A percentile compares a stretch with the other conserved stretches of the same genome.
Evolutionary conservation across 2,888 invertebrate species (phyloP).

Genomic region (Zeuzera pyrina): DNA sequence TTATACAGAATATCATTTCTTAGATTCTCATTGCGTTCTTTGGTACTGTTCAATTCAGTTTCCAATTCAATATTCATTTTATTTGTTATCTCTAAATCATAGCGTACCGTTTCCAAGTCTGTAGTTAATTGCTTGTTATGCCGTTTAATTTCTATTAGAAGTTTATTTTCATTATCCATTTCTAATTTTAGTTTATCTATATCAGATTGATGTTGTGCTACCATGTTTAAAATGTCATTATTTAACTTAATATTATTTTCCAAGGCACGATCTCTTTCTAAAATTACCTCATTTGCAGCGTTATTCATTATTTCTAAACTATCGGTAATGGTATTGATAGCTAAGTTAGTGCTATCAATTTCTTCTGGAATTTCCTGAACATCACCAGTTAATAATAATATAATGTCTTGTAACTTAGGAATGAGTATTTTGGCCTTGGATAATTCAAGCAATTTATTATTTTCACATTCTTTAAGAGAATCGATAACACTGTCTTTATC

Average conservation of each 20-base stretch:
- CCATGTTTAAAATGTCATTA: too few species aligned
- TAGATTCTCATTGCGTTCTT: conserved; percentile 15
- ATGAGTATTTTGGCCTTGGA: conserved; percentile 26
- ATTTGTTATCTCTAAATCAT: conserved; percentile 13
- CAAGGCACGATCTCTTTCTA: too few species aligned
- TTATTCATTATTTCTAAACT: too few species aligned
- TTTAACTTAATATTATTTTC: too few species aligned
- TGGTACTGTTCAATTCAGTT: conserved; percentile 14
- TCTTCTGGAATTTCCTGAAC: conserved; percentile 28
- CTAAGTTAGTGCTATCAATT: conserved; percentile 29
- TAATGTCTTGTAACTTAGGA: conserved; percentile 27
- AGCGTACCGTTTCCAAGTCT: conserved; percentile 12
- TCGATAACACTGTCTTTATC: too few species aligned
- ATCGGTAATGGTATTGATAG: too few species aligned
- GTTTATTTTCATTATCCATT: not conserved
- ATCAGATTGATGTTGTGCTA: too few species aligned
- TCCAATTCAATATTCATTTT: conserved; percentile 12
- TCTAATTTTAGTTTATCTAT: conserved; percentile 1
- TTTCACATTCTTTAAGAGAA: too few species aligned
- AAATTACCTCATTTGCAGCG: too few species aligned
- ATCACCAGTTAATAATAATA: conserved; percentile 28
- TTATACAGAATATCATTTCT: conserved; percentile 13
- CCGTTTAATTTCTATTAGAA: not conserved
- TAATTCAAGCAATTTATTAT: too few species aligned
- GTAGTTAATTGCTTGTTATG: conserved; percentile 8